A percentile compares a stretch with the other conserved stretches of the same genome.
These are phyloP conservation scores for Incurvaria masculella DNA, from an alignment of 2,888 invertebrate genomes.

Conservation along the genomic window DNA sequence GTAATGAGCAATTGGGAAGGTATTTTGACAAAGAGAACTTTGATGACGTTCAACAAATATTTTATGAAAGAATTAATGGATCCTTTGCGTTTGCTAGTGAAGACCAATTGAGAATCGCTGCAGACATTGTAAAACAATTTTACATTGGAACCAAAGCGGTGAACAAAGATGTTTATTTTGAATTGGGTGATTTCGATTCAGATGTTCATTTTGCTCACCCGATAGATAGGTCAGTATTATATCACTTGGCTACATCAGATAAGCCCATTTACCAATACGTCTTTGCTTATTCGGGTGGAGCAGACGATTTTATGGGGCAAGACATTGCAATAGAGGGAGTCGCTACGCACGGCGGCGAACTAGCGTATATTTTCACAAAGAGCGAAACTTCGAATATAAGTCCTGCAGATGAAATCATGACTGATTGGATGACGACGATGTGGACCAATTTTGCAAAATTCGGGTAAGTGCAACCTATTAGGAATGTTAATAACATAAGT, in stretches of 20 bases:
- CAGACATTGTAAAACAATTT: slow-evolving; percentile 20
- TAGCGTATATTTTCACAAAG: slow-evolving; percentile 28
- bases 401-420: slow-evolving; percentile 24
- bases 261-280: slow-evolving; percentile 27
- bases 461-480: slow-evolving; percentile 24
- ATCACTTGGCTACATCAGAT: slow-evolving; percentile 21
- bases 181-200: slow-evolving; percentile 25
- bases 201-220: slow-evolving; percentile 29
- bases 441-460: slow-evolving; percentile 41
- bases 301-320: slow-evolving; percentile 18
- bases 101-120: slow-evolving; percentile 5
- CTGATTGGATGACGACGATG: slow-evolving; percentile 32
- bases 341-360: slow-evolving; percentile 31
- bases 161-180: slow-evolving; percentile 17
- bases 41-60: background rate
- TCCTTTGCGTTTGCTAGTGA: slow-evolving; percentile 6
- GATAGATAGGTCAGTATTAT: slow-evolving; percentile 23
- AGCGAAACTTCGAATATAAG: slow-evolving; percentile 9
- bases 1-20: slow-evolving; percentile 21
- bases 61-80: background rate
- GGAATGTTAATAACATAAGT: too few relatives aligned
- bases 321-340: slow-evolving; percentile 17
- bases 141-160: slow-evolving; percentile 27
- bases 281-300: slow-evolving; percentile 28
- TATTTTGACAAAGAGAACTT: background rate